These are phyloP conservation scores for Hycleus phaleratus DNA, from an alignment of 1,140 invertebrate species.

Conservation along the genomic window DNA sequence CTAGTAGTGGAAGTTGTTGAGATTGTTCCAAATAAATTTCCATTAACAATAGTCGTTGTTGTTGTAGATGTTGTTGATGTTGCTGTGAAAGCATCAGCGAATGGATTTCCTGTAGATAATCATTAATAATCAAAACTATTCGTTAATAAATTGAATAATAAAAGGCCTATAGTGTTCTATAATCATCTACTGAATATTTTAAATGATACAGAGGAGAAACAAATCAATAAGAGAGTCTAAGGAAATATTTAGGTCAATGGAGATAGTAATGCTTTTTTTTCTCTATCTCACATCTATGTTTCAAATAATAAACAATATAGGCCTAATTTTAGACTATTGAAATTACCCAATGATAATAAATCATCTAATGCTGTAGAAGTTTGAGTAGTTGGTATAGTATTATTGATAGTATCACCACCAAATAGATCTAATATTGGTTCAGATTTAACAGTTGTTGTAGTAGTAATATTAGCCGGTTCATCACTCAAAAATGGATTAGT, in stretches of 20 bases:
- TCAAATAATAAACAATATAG: conserved; percentile 68
- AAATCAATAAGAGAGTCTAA: too few relatives aligned
- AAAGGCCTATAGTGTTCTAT: too few relatives aligned
- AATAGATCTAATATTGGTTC: conserved; percentile 79
- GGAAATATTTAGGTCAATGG: too few relatives aligned
- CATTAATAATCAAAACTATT: too few relatives aligned
- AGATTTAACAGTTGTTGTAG: conserved; percentile 36
- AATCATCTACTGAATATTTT: too few relatives aligned
- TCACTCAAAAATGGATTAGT: conserved; percentile 83
- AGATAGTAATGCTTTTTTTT: too few relatives aligned
- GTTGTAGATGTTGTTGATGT: conserved; percentile 41
- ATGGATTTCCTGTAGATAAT: conserved; percentile 24
- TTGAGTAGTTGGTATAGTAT: conserved; percentile 27
- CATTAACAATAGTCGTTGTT: conserved; percentile 46
- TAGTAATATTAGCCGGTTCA: conserved; percentile 23
- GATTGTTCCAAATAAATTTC: conserved; percentile 37
- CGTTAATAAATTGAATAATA: too few relatives aligned
- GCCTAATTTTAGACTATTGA: too few relatives aligned
- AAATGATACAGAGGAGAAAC: too few relatives aligned
- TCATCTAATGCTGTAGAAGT: conserved; percentile 76
- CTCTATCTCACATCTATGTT: too few relatives aligned
- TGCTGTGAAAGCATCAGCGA: conserved; percentile 32
- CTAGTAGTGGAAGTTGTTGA: neutral
- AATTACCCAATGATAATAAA: conserved; percentile 64
- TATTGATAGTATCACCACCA: conserved; percentile 47